Evolutionary conservation across 2,113 vertebrate species (phyloP).

Genomic region (Trichechus manatus): DNA sequence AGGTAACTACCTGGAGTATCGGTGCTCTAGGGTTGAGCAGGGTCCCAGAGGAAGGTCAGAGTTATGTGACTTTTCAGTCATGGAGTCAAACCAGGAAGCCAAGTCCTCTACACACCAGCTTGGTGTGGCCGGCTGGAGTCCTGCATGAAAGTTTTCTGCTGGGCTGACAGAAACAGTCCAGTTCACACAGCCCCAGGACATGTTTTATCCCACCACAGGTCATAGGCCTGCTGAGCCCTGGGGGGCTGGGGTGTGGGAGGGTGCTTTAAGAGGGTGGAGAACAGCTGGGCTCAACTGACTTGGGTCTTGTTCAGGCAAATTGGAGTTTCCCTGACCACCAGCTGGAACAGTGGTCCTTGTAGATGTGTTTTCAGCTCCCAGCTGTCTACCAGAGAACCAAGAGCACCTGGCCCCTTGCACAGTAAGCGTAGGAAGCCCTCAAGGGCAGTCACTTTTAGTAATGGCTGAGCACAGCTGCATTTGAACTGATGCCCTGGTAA

Average conservation of each 20-base stretch:
- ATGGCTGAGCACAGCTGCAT: constrained; percentile 68
- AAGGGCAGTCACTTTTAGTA: neutral
- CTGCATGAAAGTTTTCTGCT: neutral
- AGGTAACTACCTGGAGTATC: neutral
- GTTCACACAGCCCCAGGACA: neutral
- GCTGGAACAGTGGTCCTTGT: neutral
- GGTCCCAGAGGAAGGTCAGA: neutral
- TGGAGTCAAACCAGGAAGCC: neutral
- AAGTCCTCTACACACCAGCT: neutral
- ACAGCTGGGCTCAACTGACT: neutral
- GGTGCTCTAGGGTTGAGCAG: neutral
- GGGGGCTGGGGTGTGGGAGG: neutral
- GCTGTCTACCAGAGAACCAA: neutral
- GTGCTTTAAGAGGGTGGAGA: neutral
- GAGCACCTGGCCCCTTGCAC: neutral
- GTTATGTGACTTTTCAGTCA: neutral
- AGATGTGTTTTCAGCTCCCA: neutral
- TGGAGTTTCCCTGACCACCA: neutral
- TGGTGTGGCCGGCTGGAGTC: neutral
- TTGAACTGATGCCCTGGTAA: constrained; percentile 44
- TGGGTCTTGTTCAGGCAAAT: neutral
- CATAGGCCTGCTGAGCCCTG: no score
- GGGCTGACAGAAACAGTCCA: neutral
- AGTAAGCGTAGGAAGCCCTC: neutral
- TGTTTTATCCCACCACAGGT: neutral